A percentile compares a stretch with the other conserved stretches of the same genome.
These are phyloP conservation scores for Melanotaenia trifasciata DNA, from an alignment of 2,797 vertebrate genomes.

Conservation along the genomic window DNA sequence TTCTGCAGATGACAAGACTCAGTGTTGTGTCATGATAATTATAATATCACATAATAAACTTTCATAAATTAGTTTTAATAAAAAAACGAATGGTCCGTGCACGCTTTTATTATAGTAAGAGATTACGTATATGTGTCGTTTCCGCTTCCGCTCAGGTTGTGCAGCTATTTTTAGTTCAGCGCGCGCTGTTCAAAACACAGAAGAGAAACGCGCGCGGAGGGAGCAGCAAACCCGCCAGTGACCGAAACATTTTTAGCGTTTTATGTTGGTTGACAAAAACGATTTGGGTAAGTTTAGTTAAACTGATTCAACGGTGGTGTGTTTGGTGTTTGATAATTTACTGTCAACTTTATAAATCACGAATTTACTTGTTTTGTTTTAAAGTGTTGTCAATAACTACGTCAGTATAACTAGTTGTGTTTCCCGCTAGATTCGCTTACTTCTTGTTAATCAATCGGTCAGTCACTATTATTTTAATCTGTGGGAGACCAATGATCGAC, in stretches of 20 bases:
- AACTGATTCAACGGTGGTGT: not conserved
- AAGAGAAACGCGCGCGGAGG: conserved; percentile 52
- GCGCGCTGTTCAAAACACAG: conserved; percentile 74
- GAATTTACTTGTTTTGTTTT: not conserved
- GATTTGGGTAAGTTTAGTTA: conserved; percentile 14
- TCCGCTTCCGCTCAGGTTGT: conserved; percentile 48
- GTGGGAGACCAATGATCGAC: rapidly evolving
- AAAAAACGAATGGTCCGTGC: too few species aligned
- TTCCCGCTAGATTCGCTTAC: not conserved
- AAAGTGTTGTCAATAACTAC: not conserved
- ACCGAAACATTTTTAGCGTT: not conserved
- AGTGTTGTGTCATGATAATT: too few species aligned
- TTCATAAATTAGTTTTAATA: too few species aligned
- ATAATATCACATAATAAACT: too few species aligned
- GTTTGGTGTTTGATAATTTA: not conserved
- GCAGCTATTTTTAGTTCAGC: conserved; percentile 27
- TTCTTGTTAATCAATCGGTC: not conserved
- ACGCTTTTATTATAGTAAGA: not conserved
- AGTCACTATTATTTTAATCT: not conserved
- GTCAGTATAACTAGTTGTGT: not conserved
- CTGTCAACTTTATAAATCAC: not conserved
- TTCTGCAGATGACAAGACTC: too few species aligned
- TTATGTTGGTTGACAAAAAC: not conserved
- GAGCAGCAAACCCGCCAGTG: too few species aligned
- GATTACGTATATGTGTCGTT: rapidly evolving